Evolutionary conservation across 2,797 vertebrate species (phyloP).

Genomic region (Toxotes lorentzi): DNA sequence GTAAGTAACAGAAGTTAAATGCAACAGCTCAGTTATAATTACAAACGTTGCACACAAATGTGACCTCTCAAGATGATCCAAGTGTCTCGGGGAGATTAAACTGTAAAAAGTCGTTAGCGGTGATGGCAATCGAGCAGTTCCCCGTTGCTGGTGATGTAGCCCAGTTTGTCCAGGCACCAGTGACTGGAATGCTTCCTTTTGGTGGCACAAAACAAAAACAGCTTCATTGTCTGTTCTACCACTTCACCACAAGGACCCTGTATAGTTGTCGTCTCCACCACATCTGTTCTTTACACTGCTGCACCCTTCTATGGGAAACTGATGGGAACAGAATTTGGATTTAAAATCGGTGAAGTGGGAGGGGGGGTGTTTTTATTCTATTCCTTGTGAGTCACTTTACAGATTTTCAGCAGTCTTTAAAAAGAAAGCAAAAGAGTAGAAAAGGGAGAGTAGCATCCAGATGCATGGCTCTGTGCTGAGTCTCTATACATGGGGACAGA

Average conservation of each 20-base stretch:
- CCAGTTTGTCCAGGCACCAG: conserved; percentile 63
- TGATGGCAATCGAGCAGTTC: conserved; percentile 27
- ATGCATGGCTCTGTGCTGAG: conserved; percentile 83
- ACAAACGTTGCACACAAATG: conserved; percentile 62
- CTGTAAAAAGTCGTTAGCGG: conserved; percentile 42
- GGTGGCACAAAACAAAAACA: conserved; percentile 29
- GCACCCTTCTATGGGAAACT: conserved; percentile 22
- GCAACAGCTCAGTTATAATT: conserved; percentile 54
- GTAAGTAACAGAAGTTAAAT: conserved; percentile 81
- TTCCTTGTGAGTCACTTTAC: conserved; percentile 56
- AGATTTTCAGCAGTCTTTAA: conserved; percentile 69
- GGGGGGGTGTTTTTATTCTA: conserved; percentile 15
- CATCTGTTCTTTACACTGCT: background rate
- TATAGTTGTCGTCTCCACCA: conserved; percentile 12
- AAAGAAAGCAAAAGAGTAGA: conserved; percentile 78
- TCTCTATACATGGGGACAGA: conserved; percentile 88
- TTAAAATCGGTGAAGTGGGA: conserved; percentile 27
- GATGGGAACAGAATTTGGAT: conserved; percentile 22
- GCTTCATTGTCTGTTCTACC: background rate
- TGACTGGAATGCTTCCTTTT: conserved; percentile 65
- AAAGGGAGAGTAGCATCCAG: conserved; percentile 74
- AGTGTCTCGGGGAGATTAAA: conserved; percentile 15
- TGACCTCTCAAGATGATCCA: conserved; percentile 44
- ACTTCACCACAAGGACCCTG: conserved; percentile 48
- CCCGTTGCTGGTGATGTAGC: conserved; percentile 72